Conservation (phyloP, 2,113 vertebrate genomes). For the Eptesicus fuscus region DNA sequence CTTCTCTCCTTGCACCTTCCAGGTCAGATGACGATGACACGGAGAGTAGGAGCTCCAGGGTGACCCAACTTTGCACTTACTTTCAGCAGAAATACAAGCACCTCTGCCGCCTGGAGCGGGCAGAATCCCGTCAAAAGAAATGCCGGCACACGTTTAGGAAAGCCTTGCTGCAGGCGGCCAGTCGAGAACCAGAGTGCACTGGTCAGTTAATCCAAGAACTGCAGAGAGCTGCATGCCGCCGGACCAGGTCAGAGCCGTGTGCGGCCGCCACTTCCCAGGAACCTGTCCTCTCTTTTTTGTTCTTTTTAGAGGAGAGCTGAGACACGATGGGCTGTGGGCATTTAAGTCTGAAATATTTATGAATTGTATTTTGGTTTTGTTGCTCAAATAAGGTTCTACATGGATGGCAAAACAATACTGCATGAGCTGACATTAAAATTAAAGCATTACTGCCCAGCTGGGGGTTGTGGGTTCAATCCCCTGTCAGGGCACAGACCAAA, state of each 20-base stretch:
- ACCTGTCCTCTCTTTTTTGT: not conserved
- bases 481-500: no score
- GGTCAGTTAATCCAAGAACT: constrained; percentile 92
- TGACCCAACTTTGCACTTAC: constrained; percentile 97
- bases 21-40: constrained; percentile 85
- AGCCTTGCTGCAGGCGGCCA: constrained; percentile 95
- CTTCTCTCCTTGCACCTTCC: constrained; percentile 62
- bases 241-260: constrained; percentile 83
- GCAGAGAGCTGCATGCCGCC: constrained; percentile 80
- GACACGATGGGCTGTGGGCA: accelerated
- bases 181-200: constrained; percentile 89
- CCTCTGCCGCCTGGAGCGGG: constrained; percentile 96
- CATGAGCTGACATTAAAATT: not conserved
- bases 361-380: not conserved
- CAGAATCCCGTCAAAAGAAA: constrained; percentile 93
- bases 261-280: not conserved
- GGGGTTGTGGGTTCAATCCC: no score
- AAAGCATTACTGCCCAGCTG: not conserved
- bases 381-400: not conserved
- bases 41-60: constrained; percentile 90
- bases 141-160: constrained; percentile 94
- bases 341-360: not conserved
- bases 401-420: not conserved
- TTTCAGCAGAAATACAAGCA: constrained; percentile 98
- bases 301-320: not conserved